A percentile compares a stretch with the other conserved stretches of the same genome.
Evolutionary conservation across 37 sponge, comb jelly and placozoan genomes (phyloP).

Genomic region (Haliclona indistincta): DNA sequence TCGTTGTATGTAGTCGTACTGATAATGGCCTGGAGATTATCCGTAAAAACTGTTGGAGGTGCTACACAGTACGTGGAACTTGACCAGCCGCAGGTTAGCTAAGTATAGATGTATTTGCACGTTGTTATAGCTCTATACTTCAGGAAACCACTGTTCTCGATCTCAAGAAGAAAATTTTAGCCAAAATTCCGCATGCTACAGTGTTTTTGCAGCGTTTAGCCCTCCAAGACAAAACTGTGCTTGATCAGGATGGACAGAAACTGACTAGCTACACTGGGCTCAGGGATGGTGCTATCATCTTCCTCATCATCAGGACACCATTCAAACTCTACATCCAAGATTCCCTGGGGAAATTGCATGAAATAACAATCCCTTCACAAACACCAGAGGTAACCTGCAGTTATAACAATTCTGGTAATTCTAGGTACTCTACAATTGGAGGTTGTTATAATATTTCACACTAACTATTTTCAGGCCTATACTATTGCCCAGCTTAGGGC

Average conservation of each 20-base stretch:
- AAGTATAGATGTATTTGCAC: too few species aligned
- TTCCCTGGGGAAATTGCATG: constrained; percentile 40
- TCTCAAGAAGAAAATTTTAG: constrained; percentile 40
- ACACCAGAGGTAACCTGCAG: constrained; percentile 64
- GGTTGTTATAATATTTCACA: neutral
- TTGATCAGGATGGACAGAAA: constrained; percentile 15
- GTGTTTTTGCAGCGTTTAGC: too few species aligned
- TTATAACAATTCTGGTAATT: neutral
- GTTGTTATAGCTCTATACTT: too few species aligned
- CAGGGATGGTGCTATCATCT: constrained; percentile 11
- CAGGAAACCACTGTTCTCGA: constrained; percentile 41
- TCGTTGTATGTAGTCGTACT: too few species aligned
- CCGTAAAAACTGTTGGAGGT: too few species aligned
- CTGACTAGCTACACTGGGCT: constrained; percentile 23
- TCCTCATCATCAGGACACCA: constrained; percentile 22
- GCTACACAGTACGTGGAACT: too few species aligned
- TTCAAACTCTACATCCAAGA: constrained; percentile 46
- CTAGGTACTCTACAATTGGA: neutral
- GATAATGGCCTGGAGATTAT: too few species aligned
- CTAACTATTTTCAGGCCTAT: constrained; percentile 27
- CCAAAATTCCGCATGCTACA: neutral
- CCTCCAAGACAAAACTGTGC: neutral
- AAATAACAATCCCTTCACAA: constrained; percentile 42
- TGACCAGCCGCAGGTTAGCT: too few species aligned
- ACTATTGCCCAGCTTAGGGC: constrained; percentile 11